Percentiles rank a stretch among this genome's conserved stretches.
These are phyloP conservation scores for Liparis tanakae DNA, from an alignment of 2,797 vertebrate genomes.

Conservation along the genomic window DNA sequence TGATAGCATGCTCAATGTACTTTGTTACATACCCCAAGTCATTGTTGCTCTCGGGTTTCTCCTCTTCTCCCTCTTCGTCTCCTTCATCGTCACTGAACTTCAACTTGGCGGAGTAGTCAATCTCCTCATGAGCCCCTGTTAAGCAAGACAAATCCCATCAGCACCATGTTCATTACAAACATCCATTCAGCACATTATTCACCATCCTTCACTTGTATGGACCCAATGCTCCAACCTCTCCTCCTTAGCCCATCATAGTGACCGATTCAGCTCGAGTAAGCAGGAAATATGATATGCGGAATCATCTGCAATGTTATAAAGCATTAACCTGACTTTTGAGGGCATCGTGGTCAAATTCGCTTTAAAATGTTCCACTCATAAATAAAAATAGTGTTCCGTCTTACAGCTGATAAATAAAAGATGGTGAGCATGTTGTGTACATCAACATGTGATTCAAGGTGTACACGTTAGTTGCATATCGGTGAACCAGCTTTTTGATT, in stretches of 20 bases:
- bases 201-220: slow-evolving; percentile 22
- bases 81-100: slow-evolving; percentile 98
- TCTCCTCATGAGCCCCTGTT: slow-evolving; percentile 94
- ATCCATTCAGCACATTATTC: slow-evolving; percentile 14
- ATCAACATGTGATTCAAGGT: too few relatives aligned
- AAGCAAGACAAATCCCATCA: slow-evolving; percentile 11
- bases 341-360: too few relatives aligned
- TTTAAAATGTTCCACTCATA: background rate
- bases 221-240: background rate
- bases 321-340: slow-evolving; percentile 22
- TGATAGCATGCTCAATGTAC: background rate
- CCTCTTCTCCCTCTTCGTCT: slow-evolving; percentile 90
- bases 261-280: slow-evolving; percentile 35
- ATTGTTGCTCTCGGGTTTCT: slow-evolving; percentile 75
- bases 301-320: slow-evolving; percentile 11
- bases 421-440: too few relatives aligned
- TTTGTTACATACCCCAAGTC: slow-evolving; percentile 77
- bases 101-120: slow-evolving; percentile 95
- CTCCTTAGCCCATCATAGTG: background rate
- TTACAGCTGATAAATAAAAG: background rate
- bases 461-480: background rate
- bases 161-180: background rate
- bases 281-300: slow-evolving; percentile 37
- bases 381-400: background rate
- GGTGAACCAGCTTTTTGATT: background rate